phyloP scores from a whole-genome alignment of 2,797 vertebrate species.

The Cercopithecus petaurista region DNA sequence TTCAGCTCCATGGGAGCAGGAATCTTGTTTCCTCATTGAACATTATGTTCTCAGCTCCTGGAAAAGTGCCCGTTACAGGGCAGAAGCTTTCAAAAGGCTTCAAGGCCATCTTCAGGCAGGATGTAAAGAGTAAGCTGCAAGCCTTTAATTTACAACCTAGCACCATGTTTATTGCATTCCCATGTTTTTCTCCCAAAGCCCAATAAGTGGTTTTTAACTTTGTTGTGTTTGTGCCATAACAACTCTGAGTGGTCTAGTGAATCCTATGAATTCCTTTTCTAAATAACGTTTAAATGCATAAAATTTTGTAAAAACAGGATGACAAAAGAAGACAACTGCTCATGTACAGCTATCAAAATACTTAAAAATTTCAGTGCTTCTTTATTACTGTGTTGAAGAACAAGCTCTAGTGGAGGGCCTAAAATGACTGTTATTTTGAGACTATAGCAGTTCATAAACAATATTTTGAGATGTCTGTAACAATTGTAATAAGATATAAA shows the following conservation, averaged over 20 bases:
- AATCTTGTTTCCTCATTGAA: not conserved
- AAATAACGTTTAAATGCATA: not conserved
- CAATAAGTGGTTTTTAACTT: not conserved
- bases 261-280: not conserved
- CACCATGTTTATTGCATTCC: not conserved
- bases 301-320: not conserved
- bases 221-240: not conserved
- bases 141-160: not conserved
- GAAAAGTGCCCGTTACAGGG: not conserved
- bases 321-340: not conserved
- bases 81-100: not conserved
- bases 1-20: not conserved
- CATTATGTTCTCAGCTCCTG: not conserved
- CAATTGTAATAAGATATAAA: not conserved
- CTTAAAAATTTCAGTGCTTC: not conserved
- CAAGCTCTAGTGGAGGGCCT: not conserved
- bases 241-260: not conserved
- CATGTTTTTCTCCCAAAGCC: not conserved
- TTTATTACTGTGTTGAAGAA: not conserved
- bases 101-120: not conserved
- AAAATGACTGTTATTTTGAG: not conserved
- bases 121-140: not conserved
- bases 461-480: not conserved
- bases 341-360: not conserved
- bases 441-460: not conserved